Evolutionary conservation across 2,113 vertebrate genomes (phyloP), one percentile per base, ranked within the genome.

Genomic region (Sylvilagus bachmani): DNA sequence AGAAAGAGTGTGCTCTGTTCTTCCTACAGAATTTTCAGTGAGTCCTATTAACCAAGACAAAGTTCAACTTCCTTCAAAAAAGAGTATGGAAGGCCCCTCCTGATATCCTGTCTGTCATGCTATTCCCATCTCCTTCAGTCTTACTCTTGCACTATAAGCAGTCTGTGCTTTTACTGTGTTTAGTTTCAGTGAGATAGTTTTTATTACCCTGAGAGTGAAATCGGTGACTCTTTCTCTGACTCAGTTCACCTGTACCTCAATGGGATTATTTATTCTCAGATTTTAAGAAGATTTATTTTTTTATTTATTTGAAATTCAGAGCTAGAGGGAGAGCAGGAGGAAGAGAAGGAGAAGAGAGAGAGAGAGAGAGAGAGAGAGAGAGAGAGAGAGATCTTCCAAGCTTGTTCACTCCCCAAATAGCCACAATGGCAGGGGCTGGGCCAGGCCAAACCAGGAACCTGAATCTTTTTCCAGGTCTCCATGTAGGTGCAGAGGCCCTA

Each of bases 71-170:
- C 27, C 74, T 86, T 90, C 38, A 73, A 29, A 80, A 55, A 44
- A 80, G n/a, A 25, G 5, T 27, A 14, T 53, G 11, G 38, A 27
- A 25, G 74, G 10, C 0, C 85, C 11, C 66, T 71, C 31, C 58
- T 67, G 53, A 16, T 5, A 12, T 79, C 22, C 10, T 90, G 16
- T 19, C 58, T 82, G 19, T 31, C 13, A 22, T 3, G 25, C 80
- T 49, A 29, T 31, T 24, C 17, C 12, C 16, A 58, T 55, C 61
- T 62, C n/a, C 8, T 53, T 70, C 14, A 61, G 16, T 11, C 21
- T 62, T 33, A 0, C 0, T 1, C 10, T 84, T 7, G 36, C 6
- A 51, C 9, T n/a, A 16, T 10, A n/a, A n/a, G 21, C 10, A 10
- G 5, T 0, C 13, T 53, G 8, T 38, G 21, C 27, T 90, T 51